Evolutionary conservation across 2,113 vertebrate genomes (phyloP), one percentile per base, ranked within the genome.

Genomic region (Morphnarchus princeps): DNA sequence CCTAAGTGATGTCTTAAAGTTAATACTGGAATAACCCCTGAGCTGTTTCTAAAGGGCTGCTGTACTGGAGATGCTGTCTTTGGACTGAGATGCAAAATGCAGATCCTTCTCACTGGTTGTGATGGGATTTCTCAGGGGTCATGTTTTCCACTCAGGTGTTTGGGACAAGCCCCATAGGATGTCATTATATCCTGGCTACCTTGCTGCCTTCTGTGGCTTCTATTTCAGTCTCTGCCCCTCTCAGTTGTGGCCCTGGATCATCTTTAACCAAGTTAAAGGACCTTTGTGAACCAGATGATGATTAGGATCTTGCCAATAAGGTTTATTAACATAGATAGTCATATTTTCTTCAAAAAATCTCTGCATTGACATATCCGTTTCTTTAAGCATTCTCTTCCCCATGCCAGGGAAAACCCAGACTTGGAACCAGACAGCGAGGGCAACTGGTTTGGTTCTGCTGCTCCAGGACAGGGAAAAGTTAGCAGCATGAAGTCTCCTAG

Each of bases 391-490:
- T 55, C 36, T 84, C 16, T 89, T 73, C 52, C 43, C 29, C 6
- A 2, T 78, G 40, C 45, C n/a, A 55, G 45, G 54, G 71, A 93
- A 50, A 82, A 81, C 16, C 16, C 29, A 63, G 29, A 29, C 16
- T 71, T 86, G 61, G 32, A 87, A 61, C 49, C 22, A 70, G n/a
- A 36, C 12, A 49, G 61, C 8, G n/a, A 72, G 40, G 47, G 50
- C 6, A 3, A 26, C 13, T 0, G 0, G 17, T 87, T 49, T 0
- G 0, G 16, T 91, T 94, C 87, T 91, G 17, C 36, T 82, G 77
- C 24, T 67, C 9, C 65, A 74, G 61, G 29, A 29, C 59, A 76
- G 47, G 47, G 52, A 70, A 49, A 45, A 24, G 29, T 49, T 38
- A 73, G 63, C 54, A 70, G 28, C 12, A 11, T 54, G 67, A 92